These are phyloP conservation scores for Synergus itoensis DNA, from an alignment of 2,888 invertebrate genomes.

Conservation along the genomic window DNA sequence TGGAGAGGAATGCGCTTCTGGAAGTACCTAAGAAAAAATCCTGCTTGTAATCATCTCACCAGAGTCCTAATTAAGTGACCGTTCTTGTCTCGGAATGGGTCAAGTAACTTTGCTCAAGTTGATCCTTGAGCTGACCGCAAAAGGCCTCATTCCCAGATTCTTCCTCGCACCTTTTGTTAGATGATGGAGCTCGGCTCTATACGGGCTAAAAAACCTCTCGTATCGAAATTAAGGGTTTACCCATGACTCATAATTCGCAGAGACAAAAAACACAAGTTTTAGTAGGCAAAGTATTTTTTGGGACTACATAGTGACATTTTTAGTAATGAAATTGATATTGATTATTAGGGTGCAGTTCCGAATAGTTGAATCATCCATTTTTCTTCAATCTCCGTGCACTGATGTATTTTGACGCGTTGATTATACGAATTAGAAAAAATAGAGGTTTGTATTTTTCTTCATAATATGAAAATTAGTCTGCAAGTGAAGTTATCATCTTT, in stretches of 20 bases:
- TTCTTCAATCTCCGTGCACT: too few species aligned
- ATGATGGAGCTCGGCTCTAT: background rate
- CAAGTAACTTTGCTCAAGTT: background rate
- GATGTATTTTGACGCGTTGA: too few species aligned
- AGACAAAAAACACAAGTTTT: too few species aligned
- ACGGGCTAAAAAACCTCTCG: background rate
- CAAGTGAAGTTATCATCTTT: background rate
- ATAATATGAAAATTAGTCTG: background rate
- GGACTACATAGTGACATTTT: background rate
- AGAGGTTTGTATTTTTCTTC: too few species aligned
- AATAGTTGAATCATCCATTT: too few species aligned
- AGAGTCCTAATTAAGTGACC: constrained; percentile 53
- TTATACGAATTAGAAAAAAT: too few species aligned
- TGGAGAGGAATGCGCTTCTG: constrained; percentile 51
- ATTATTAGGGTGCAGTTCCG: too few species aligned
- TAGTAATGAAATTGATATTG: background rate
- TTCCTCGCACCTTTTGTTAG: constrained; percentile 43
- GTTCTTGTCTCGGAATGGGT: constrained; percentile 47
- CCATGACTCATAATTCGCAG: background rate
- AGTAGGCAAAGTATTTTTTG: background rate
- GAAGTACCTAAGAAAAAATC: constrained; percentile 54
- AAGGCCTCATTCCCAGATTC: constrained; percentile 44
- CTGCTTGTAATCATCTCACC: constrained; percentile 56
- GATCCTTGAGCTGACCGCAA: constrained; percentile 44
- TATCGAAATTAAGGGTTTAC: background rate